Evolutionary conservation across 2,113 vertebrate species (phyloP).

Genomic region (Grammomys surdaster): DNA sequence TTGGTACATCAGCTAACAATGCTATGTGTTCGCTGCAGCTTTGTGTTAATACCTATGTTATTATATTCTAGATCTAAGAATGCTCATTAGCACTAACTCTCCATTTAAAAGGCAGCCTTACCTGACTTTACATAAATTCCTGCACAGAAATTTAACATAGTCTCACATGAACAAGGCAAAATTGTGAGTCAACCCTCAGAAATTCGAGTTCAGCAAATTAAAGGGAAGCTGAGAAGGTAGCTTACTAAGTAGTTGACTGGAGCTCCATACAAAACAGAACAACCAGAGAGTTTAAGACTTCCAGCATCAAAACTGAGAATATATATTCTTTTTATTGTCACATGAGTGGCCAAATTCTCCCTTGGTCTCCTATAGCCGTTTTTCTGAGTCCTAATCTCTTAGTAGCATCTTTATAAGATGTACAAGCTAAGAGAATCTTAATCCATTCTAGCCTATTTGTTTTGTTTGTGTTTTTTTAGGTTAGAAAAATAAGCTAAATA

Average conservation of each 20-base stretch:
- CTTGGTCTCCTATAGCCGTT: neutral
- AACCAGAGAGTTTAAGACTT: too few relatives aligned
- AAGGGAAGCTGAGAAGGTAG: neutral
- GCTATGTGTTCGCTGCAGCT: neutral
- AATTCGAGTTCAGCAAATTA: constrained; percentile 16
- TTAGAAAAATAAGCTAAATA: neutral
- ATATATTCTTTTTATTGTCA: neutral
- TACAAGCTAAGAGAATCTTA: neutral
- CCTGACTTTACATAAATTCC: neutral
- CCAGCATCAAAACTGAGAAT: too few relatives aligned
- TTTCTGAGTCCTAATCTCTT: neutral
- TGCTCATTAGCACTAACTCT: neutral
- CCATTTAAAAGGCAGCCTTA: neutral
- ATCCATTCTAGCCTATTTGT: neutral
- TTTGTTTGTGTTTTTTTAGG: neutral
- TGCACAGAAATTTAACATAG: neutral
- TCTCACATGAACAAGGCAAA: neutral
- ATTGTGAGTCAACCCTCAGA: neutral
- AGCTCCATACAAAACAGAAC: neutral
- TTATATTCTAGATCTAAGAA: neutral
- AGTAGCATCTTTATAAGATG: neutral
- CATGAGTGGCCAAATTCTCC: neutral
- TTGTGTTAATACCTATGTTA: neutral
- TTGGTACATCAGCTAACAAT: neutral
- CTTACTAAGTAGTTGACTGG: neutral